Evolutionary conservation across 1,140 invertebrate genomes (phyloP).

Genomic region (Drosophila lowei): DNA sequence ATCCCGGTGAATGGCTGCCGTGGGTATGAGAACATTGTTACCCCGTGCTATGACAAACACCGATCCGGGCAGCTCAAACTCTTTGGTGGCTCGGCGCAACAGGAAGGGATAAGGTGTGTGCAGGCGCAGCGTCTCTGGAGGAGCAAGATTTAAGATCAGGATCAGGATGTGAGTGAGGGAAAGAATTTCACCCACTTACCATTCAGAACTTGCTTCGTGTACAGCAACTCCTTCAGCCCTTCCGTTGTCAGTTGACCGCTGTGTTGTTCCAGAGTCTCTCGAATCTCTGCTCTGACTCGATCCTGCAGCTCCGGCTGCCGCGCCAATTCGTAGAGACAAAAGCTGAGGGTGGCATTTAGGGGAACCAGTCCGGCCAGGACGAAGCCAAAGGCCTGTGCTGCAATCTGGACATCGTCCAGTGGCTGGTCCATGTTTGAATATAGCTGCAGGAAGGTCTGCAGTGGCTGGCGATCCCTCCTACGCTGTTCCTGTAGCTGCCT

Average conservation of each 20-base stretch:
- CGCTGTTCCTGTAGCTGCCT: constrained; percentile 61
- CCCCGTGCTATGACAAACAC: constrained; percentile 84
- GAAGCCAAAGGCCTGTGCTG: constrained; percentile 74
- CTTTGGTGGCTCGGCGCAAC: constrained; percentile 83
- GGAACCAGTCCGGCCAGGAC: constrained; percentile 84
- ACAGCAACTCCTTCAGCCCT: constrained; percentile 83
- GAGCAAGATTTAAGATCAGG: not conserved
- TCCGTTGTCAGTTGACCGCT: constrained; percentile 82
- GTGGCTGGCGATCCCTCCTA: constrained; percentile 67
- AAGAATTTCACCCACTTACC: constrained; percentile 68
- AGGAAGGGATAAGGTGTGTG: constrained; percentile 85
- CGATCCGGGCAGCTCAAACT: constrained; percentile 84
- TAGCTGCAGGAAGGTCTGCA: constrained; percentile 84
- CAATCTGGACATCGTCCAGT: constrained; percentile 58
- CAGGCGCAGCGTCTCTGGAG: constrained; percentile 85
- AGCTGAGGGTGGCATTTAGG: constrained; percentile 84
- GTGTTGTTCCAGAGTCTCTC: constrained; percentile 73
- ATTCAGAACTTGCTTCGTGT: constrained; percentile 85
- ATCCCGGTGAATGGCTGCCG: constrained; percentile 87
- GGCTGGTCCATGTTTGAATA: constrained; percentile 62
- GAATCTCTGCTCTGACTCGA: constrained; percentile 85
- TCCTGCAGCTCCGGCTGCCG: constrained; percentile 86
- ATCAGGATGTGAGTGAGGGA: too few relatives aligned
- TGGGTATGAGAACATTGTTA: constrained; percentile 84
- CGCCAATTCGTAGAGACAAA: constrained; percentile 85